A percentile compares a stretch with the other conserved stretches of the same genome.
These are phyloP conservation scores for Dolichotis patagonum DNA, from an alignment of 2,113 vertebrate genomes.

Conservation along the genomic window DNA sequence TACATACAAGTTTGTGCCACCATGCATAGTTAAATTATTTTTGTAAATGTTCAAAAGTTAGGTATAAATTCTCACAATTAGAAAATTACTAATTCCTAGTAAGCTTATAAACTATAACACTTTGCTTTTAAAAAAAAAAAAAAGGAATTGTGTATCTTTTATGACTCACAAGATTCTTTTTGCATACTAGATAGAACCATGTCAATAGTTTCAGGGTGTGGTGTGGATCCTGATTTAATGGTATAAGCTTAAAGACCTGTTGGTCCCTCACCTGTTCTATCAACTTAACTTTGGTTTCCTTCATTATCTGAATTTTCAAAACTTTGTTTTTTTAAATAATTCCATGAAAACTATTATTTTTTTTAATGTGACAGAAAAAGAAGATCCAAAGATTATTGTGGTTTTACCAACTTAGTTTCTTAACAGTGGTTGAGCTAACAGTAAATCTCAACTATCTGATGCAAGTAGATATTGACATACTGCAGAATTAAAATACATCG, in stretches of 20 bases:
- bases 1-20: not conserved
- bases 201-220: not conserved
- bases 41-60: not conserved
- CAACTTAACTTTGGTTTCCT: not conserved
- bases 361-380: not conserved
- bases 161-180: not conserved
- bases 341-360: not conserved
- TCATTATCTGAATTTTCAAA: conserved; percentile 8
- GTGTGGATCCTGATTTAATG: not conserved
- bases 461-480: not conserved
- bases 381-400: not conserved
- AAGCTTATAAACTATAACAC: not conserved
- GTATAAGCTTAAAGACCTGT: not conserved
- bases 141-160: conserved; percentile 15
- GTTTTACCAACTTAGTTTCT: not conserved
- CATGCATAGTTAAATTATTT: not conserved
- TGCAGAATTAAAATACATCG: not conserved
- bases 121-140: too few species aligned
- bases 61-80: not conserved
- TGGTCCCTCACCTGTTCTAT: not conserved
- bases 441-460: not conserved
- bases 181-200: not conserved
- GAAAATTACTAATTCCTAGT: not conserved
- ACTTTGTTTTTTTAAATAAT: not conserved
- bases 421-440: not conserved